A percentile compares a stretch with the other conserved stretches of the same genome.
Conservation (phyloP, 2,888 invertebrate genomes). For the Colostygia pectinataria region DNA sequence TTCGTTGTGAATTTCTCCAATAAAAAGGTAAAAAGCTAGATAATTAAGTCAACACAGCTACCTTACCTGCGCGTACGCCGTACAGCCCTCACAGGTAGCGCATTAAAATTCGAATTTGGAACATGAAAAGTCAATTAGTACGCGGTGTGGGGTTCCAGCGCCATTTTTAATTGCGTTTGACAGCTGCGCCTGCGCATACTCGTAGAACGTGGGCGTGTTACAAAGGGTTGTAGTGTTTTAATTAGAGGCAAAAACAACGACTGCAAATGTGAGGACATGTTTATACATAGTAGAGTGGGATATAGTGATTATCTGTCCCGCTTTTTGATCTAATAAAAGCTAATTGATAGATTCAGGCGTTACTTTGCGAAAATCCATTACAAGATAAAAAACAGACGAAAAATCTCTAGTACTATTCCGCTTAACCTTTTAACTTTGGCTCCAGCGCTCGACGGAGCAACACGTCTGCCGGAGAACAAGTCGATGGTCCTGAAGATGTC, state of each 20-base stretch:
- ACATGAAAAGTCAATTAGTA: conserved; percentile 83
- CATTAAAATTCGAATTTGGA: conserved; percentile 51
- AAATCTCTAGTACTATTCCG: too few species aligned
- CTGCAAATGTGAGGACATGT: conserved; percentile 7
- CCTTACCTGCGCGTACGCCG: conserved; percentile 33
- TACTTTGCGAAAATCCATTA: too few species aligned
- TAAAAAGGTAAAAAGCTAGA: conserved; percentile 40
- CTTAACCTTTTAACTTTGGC: too few species aligned
- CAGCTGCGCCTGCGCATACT: conserved; percentile 66
- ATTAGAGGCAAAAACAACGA: conserved; percentile 33
- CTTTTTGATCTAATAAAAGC: too few species aligned
- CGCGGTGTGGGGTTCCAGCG: conserved; percentile 55
- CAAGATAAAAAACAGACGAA: too few species aligned
- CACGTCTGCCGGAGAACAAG: too few species aligned
- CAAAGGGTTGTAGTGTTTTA: conserved; percentile 46
- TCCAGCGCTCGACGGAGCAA: too few species aligned
- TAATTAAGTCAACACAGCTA: conserved; percentile 46
- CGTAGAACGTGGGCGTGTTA: conserved; percentile 48
- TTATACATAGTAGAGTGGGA: background rate
- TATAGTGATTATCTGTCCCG: background rate
- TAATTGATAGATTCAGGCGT: too few species aligned
- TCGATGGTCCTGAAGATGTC: too few species aligned
- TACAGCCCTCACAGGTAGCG: conserved; percentile 54
- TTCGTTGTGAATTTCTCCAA: conserved; percentile 31
- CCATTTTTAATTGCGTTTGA: conserved; percentile 73